Conservation (phyloP, 1,140 invertebrate genomes). For the Polypedilum pembai region DNA sequence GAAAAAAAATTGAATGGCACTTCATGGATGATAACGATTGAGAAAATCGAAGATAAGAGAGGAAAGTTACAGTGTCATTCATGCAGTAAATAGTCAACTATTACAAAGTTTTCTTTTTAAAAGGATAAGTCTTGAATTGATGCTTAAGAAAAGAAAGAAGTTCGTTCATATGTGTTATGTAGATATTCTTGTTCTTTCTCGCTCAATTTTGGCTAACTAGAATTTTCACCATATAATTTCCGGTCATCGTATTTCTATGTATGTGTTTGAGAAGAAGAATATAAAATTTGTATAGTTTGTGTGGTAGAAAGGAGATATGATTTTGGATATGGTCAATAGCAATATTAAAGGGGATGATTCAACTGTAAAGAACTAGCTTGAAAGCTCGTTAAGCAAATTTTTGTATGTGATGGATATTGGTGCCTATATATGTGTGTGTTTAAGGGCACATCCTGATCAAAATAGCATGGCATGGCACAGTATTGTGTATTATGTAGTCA, state of each 20-base stretch:
- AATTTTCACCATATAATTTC: constrained; percentile 26
- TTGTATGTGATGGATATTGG: not conserved
- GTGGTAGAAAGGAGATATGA: not conserved
- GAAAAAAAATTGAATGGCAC: too few relatives aligned
- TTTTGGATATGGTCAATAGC: not conserved
- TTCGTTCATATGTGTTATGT: too few relatives aligned
- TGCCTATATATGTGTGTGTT: not conserved
- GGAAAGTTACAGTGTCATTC: too few relatives aligned
- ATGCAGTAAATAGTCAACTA: too few relatives aligned
- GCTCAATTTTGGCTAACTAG: not conserved
- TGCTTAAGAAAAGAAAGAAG: too few relatives aligned
- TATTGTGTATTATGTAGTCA: not conserved
- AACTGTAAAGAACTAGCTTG: too few relatives aligned
- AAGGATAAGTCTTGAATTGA: too few relatives aligned
- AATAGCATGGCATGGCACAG: not conserved
- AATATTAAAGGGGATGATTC: not conserved
- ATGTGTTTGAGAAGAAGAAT: not conserved
- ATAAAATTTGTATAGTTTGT: not conserved
- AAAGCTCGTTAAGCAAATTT: not conserved
- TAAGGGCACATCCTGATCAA: not conserved
- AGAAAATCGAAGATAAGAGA: too few relatives aligned
- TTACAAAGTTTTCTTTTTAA: too few relatives aligned
- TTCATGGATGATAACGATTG: too few relatives aligned
- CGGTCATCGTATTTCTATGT: not conserved
- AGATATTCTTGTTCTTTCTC: too few relatives aligned